Percentiles rank a stretch among this genome's conserved stretches.
These are phyloP conservation scores for Gymnosoma rotundatum DNA, from an alignment of 2,888 invertebrate genomes.

Conservation along the genomic window DNA sequence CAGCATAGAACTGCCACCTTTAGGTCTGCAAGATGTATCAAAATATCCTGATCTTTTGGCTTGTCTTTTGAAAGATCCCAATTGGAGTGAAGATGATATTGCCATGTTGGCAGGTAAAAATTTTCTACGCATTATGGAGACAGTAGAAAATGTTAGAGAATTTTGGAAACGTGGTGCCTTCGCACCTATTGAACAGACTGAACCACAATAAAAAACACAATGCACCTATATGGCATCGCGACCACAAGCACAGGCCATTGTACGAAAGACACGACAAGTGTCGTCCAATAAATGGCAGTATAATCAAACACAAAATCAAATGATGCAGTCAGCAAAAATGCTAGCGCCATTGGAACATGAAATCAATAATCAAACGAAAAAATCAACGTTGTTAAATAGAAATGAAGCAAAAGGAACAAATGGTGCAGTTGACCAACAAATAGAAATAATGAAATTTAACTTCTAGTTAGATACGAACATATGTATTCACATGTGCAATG, in stretches of 20 bases:
- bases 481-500: slow-evolving; percentile 18
- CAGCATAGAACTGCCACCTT: slow-evolving; percentile 90
- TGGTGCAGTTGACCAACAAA: slow-evolving; percentile 61
- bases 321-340: slow-evolving; percentile 14
- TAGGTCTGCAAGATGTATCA: slow-evolving; percentile 92
- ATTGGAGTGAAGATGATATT: slow-evolving; percentile 92
- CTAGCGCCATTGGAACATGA: neutral
- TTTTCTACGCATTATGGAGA: slow-evolving; percentile 89
- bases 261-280: slow-evolving; percentile 59
- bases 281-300: slow-evolving; percentile 47
- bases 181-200: slow-evolving; percentile 88
- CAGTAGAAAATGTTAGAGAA: slow-evolving; percentile 90
- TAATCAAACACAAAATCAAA: slow-evolving; percentile 58
- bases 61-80: slow-evolving; percentile 90
- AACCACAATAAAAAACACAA: slow-evolving; percentile 85
- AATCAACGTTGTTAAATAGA: slow-evolving; percentile 26
- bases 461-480: slow-evolving; percentile 56
- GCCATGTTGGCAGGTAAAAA: slow-evolving; percentile 92
- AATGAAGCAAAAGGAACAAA: neutral
- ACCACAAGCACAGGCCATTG: slow-evolving; percentile 85
- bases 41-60: slow-evolving; percentile 92
- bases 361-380: slow-evolving; percentile 63
- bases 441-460: slow-evolving; percentile 68
- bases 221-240: slow-evolving; percentile 91
- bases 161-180: slow-evolving; percentile 91